Evolutionary conservation across 2,797 vertebrate species (phyloP), one percentile per base, ranked within the genome.

Genomic region (Falco concolor): DNA sequence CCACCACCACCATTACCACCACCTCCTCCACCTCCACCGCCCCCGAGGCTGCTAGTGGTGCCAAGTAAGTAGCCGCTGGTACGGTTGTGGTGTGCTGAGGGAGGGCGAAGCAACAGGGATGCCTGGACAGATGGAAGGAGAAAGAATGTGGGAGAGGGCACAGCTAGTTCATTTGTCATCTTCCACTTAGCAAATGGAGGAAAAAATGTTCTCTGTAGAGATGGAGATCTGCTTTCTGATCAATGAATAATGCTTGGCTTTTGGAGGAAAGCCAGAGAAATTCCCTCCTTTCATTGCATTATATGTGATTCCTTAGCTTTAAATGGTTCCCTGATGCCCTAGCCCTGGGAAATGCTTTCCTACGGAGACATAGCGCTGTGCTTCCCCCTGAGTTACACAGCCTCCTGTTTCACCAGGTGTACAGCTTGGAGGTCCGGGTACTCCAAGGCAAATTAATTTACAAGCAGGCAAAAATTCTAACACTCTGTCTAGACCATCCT

Each of bases 1-100:
- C 98, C 98, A 89, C 99, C 99, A 68, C 99, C 99, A 57, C 98
- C 98, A 18, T 98, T 99, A 34, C 99, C 99, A 61, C 99, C 99
- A 0, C 99, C 99, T 0, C 99, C 99, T 0, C 99, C 99, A 15
- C 99, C 99, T 5, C 99, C 99, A 0, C 99, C 96, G 5, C 99
- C 93, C 14, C 98, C 98, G 2, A 97, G 98, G 94, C 93, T 98
- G 85, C 96, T 98, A 54, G 97, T 93, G 0, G 95, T 97, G 77
- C 95, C 98, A 15, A 96, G 98, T 98, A 95, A 98, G 98, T 98
- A 87, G 64, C 81, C 19, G 0, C 67, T 83, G 49, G 12, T 93
- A 13, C 6, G 38, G 47, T 13, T 36, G 73, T 75, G 59, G 30
- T 90, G 32, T 1, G 0, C 81, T 74, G 53, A 65, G 76, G 64